Conservation (phyloP, 2,113 vertebrate genomes). For the Odontophorus gujanensis region DNA sequence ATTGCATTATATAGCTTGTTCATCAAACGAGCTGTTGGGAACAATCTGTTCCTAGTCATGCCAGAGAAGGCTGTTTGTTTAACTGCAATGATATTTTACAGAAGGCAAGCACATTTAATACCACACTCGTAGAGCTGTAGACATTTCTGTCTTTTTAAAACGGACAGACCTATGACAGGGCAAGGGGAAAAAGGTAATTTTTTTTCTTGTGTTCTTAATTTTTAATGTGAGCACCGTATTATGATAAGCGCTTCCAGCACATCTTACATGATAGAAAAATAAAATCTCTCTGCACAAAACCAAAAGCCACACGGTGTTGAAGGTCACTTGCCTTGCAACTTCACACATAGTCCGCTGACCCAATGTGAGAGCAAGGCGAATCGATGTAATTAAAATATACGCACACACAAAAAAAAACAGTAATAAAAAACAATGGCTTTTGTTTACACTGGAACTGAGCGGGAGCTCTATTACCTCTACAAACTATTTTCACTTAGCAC, state of each 20-base stretch:
- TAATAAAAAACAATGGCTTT: constrained; percentile 51
- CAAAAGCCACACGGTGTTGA: neutral
- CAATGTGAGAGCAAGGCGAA: neutral
- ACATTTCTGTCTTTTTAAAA: constrained; percentile 50
- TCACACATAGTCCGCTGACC: constrained; percentile 43
- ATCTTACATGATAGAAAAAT: constrained; percentile 37
- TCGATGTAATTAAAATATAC: constrained; percentile 72
- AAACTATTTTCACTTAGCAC: constrained; percentile 83
- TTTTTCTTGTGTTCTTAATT: constrained; percentile 52
- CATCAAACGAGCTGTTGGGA: constrained; percentile 2
- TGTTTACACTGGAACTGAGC: constrained; percentile 72
- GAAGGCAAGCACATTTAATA: constrained; percentile 57
- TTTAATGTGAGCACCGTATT: constrained; percentile 11
- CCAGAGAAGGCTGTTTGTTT: constrained; percentile 19
- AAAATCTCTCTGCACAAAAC: constrained; percentile 6
- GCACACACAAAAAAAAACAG: neutral
- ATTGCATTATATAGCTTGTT: constrained; percentile 37
- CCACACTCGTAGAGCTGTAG: neutral
- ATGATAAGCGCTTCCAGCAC: constrained; percentile 2
- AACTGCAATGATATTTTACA: constrained; percentile 36
- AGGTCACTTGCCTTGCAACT: constrained; percentile 48
- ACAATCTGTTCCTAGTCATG: constrained; percentile 49
- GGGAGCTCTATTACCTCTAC: constrained; percentile 73
- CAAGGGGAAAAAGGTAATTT: constrained; percentile 23
- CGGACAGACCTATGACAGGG: constrained; percentile 37